Evolutionary conservation across 2,888 invertebrate species (phyloP).

Genomic region (Ophion slaviceki): DNA sequence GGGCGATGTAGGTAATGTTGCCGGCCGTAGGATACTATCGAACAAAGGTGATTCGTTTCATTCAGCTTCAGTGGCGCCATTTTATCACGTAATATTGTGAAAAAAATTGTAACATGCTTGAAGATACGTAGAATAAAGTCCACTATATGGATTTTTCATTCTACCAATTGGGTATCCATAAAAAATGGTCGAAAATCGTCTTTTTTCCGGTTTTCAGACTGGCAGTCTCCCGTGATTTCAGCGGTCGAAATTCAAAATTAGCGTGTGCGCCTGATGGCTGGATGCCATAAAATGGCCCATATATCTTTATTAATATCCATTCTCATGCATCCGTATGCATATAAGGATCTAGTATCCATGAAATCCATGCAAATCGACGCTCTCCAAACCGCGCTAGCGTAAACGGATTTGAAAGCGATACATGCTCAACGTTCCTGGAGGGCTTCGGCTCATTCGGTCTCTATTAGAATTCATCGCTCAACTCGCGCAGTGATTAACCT

Average conservation of each 20-base stretch:
- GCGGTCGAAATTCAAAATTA: not conserved
- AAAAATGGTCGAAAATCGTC: too few relatives aligned
- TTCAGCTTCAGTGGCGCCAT: too few relatives aligned
- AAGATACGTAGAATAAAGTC: too few relatives aligned
- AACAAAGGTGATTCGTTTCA: too few relatives aligned
- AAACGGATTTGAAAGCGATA: conserved; percentile 82
- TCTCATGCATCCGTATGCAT: not conserved
- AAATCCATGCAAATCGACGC: conserved; percentile 80
- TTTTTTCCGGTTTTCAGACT: too few relatives aligned
- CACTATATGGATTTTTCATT: too few relatives aligned
- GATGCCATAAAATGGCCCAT: not conserved
- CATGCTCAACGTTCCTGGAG: conserved; percentile 73
- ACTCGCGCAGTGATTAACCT: conserved; percentile 72
- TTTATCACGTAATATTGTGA: too few relatives aligned
- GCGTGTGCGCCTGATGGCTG: not conserved
- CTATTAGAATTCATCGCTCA: conserved; percentile 77
- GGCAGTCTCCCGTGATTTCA: not conserved
- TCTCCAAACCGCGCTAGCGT: conserved; percentile 73
- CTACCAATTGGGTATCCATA: too few relatives aligned
- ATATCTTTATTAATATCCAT: conserved; percentile 22
- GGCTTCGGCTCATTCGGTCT: conserved; percentile 68
- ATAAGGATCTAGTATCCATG: conserved; percentile 63
- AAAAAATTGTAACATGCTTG: too few relatives aligned
- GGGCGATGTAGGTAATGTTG: too few relatives aligned
- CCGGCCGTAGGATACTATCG: too few relatives aligned